Evolutionary conservation across 2,113 vertebrate species (phyloP).

Genomic region (Daubentonia madagascariensis): DNA sequence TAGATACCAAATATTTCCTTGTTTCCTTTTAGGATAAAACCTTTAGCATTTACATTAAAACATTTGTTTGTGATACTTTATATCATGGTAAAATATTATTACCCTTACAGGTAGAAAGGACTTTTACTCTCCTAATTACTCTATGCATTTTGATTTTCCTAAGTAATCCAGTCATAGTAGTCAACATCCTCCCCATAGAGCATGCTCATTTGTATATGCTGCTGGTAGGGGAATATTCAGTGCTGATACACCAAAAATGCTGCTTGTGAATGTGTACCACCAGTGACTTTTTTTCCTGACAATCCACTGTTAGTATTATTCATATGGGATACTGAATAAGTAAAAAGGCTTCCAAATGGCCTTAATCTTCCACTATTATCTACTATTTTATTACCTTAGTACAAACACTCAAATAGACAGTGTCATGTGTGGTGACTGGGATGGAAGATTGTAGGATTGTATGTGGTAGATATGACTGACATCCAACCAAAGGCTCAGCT

Average conservation of each 20-base stretch:
- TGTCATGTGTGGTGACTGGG: background rate
- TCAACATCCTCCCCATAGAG: too few species aligned
- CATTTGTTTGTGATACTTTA: background rate
- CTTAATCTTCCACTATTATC: background rate
- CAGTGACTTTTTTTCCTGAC: background rate
- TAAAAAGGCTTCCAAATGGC: background rate
- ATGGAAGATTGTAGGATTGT: background rate
- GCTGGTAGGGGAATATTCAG: background rate
- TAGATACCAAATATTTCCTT: background rate
- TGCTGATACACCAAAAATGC: background rate
- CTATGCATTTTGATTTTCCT: background rate
- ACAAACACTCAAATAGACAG: background rate
- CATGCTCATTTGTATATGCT: background rate
- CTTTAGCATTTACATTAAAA: background rate
- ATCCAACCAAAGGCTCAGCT: background rate
- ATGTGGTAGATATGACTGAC: background rate
- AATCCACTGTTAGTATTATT: background rate
- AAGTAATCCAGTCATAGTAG: background rate
- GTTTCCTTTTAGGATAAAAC: background rate
- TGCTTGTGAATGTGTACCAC: background rate
- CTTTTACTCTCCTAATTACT: background rate
- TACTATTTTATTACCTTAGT: background rate
- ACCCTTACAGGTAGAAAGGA: accelerated
- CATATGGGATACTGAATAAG: background rate
- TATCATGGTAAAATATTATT: background rate